Evolutionary conservation across 2,797 vertebrate species (phyloP).

Genomic region (Phyllotis vaccarum): DNA sequence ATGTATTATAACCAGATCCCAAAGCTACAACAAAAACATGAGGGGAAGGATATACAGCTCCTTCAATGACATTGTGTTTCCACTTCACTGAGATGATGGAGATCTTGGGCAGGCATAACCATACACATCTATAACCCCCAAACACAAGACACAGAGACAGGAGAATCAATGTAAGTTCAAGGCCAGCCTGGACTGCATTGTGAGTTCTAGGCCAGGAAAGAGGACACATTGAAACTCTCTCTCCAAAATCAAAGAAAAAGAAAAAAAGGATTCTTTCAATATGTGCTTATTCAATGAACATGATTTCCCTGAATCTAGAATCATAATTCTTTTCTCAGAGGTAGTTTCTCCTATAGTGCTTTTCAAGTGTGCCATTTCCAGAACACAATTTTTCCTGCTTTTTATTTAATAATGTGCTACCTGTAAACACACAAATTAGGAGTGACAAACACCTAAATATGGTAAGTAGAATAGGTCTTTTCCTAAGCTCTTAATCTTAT

Average conservation of each 20-base stretch:
- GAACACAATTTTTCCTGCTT: neutral
- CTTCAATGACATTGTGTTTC: neutral
- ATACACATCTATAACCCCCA: neutral
- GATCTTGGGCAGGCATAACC: too few species aligned
- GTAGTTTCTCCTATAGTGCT: neutral
- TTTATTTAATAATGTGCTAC: constrained; percentile 17
- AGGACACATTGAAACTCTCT: neutral
- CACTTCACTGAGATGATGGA: neutral
- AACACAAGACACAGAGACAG: neutral
- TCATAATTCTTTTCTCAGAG: neutral
- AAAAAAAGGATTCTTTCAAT: neutral
- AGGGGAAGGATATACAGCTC: neutral
- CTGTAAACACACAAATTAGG: neutral
- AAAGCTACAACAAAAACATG: neutral
- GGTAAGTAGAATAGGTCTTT: neutral
- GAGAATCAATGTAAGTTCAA: neutral
- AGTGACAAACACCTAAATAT: constrained; percentile 28
- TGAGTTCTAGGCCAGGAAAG: neutral
- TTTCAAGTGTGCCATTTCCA: neutral
- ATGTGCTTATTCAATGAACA: neutral
- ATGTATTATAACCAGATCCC: constrained; percentile 1
- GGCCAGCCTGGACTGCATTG: neutral
- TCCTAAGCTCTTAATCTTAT: neutral
- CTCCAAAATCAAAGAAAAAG: neutral
- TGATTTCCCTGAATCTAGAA: neutral